Evolutionary conservation across 2,797 vertebrate species (phyloP), one percentile per base, ranked within the genome.

Genomic region (Microhierax caerulescens): DNA sequence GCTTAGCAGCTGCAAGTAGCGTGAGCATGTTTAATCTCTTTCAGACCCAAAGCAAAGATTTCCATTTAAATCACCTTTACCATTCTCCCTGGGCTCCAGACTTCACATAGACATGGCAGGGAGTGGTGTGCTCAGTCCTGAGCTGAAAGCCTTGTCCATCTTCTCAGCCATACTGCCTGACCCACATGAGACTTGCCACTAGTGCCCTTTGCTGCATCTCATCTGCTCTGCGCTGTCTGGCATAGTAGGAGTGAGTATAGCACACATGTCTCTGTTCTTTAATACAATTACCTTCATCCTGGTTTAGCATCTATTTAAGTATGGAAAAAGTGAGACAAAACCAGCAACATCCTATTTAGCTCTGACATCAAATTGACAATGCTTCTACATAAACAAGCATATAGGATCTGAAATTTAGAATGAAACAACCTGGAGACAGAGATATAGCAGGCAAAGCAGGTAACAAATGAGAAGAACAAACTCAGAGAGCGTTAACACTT

Each of bases 171-270:
- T 34, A 4, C 19, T 48, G 16, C 39, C 43, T 48, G 43, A 23
- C 17, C 17, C 37, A 34, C 15, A 2, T 11, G 25, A 67, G 48
- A 22, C 18, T n/a, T 77, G 10, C 5, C 63, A 12, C 54, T 51
- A 7, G 1, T 13, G 15, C 24, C 56, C 32, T 70, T 67, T 67
- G 20, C 19, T 72, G 32, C 17, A 32, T 28, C 47, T 77, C 30
- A 24, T 14, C 76, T 59, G 47, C 45, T 64, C 65, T 21, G 32
- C 51, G 5, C 13, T 20, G 50, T n/a, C 18, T 18, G 3, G 13
- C 1, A 0, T 4, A 34, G 20, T 3, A 54, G 41, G 23, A 83
- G 10, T 4, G 3, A 83, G 17, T 14, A 39, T 3, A 83, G 22
- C 14, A 51, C 0, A 2, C 7, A n/a, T n/a, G 20, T 25, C 60